Base-by-base conservation (phyloP, 2,113 vertebrate species). In the Apistogramma diplotaenia region DNA sequence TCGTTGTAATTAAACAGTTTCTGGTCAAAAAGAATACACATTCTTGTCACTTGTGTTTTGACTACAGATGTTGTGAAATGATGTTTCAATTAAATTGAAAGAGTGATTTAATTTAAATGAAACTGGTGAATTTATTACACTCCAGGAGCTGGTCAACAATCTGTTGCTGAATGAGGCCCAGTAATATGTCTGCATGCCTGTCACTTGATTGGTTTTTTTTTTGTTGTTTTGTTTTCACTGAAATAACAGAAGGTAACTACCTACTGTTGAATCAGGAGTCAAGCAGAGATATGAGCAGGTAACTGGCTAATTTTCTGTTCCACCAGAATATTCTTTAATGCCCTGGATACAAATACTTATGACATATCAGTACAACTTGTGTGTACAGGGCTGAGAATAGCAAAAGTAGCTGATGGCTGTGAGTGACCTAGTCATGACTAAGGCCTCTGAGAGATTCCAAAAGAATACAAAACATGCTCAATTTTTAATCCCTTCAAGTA, bases 401-500 rank as follows among this genome's bases (percentile, higher is more conserved):
- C 81, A 87, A 51, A 67, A 83, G 79, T 78, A 59, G 87, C 89
- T 89, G 79, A 80, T 85, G 92, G 89, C 86, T 82, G 81, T 75
- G 76, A 92, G 72, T 93, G 92, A 91, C 90, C 85, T 79, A 81
- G 85, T 93, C 89, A 87, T 91, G 89, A 89, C 84, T 81, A 83
- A 90, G 86, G 76, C 87, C 73, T 81, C n/a, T 35, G 79, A 86
- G 74, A 84, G 46, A 73, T 80, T 89, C 67, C 71, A 85, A 82
- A 85, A 84, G 79, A 89, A 56, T 62, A 89, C 85, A 90, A 78
- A 87, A 86, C 82, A 88, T 43, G 74, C 80, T 91, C 85, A 92
- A 75, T 90, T 85, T 91, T 90, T 87, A 90, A 90, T 90, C 90
- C 85, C 70, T 79, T 76, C 78, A 81, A 88, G 78, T 65, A 60